Percentiles rank a stretch among this genome's conserved stretches.
Evolutionary conservation across 2,797 vertebrate species (phyloP).

Genomic region (Hapalemur alaotrensis): DNA sequence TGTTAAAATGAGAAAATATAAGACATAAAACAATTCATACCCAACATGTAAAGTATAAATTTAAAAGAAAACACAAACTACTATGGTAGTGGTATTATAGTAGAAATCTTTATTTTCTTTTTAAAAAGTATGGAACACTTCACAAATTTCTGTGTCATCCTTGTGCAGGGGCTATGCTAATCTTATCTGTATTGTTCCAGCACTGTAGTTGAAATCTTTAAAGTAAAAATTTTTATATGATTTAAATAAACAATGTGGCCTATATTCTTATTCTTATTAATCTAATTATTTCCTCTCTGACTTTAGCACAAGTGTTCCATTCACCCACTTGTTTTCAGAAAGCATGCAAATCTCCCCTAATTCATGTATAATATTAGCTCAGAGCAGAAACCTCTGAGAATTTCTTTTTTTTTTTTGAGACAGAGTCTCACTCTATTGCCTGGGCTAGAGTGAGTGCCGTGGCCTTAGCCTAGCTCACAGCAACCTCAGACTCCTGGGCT

Average conservation of each 20-base stretch:
- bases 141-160: no score
- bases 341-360: not conserved
- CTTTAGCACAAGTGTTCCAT: not conserved
- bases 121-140: no score
- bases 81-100: not conserved
- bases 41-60: not conserved
- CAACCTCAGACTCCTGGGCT: no score
- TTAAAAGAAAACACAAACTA: not conserved
- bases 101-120: not conserved
- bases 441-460: no score
- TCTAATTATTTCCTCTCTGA: not conserved
- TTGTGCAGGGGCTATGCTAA: no score
- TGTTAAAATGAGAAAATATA: not conserved
- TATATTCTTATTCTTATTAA: no score
- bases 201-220: not conserved
- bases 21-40: not conserved
- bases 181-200: no score
- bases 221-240: not conserved
- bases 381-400: not conserved
- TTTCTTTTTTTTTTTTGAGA: no score
- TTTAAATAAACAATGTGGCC: not conserved
- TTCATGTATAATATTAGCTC: not conserved
- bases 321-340: not conserved
- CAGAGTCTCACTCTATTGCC: no score
- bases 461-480: no score